Evolutionary conservation across 2,888 invertebrate genomes (phyloP).

Genomic region (Scaptomyza polygonia): DNA sequence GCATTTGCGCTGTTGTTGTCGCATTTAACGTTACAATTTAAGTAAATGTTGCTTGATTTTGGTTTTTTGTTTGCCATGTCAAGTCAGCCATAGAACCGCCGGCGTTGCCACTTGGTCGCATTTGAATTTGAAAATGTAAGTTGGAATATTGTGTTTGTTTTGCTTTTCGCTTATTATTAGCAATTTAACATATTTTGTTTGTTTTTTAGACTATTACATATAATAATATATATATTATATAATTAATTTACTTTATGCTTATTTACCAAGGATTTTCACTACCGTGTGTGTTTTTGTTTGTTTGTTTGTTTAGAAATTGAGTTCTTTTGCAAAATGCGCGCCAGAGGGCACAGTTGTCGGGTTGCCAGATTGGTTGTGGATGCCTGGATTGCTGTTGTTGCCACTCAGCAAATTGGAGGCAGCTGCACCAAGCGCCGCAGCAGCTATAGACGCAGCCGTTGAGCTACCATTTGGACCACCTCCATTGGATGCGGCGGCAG

Average conservation of each 20-base stretch:
- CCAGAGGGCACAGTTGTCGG: conserved; percentile 58
- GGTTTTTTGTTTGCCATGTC: conserved; percentile 16
- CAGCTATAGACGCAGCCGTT: conserved; percentile 64
- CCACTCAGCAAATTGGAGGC: conserved; percentile 67
- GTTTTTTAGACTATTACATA: conserved; percentile 55
- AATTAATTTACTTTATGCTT: conserved; percentile 69
- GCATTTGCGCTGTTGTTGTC: conserved; percentile 10
- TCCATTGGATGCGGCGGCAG: conserved; percentile 67
- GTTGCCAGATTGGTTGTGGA: conserved; percentile 57
- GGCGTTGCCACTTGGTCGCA: conserved; percentile 57
- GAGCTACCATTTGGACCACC: conserved; percentile 39
- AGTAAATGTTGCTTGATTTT: conserved; percentile 51
- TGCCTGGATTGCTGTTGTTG: conserved; percentile 33
- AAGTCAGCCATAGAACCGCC: conserved; percentile 16
- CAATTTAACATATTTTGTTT: conserved; percentile 49
- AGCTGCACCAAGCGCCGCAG: conserved; percentile 63
- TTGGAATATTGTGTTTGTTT: conserved; percentile 36
- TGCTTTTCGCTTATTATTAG: conserved; percentile 49
- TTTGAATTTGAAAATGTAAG: conserved; percentile 47
- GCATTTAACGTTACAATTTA: conserved; percentile 43
- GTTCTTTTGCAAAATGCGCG: conserved; percentile 81
- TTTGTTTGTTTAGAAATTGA: conserved; percentile 72
- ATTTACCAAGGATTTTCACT: conserved; percentile 77
- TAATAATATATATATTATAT: conserved; percentile 45
- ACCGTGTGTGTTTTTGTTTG: conserved; percentile 49